These are phyloP conservation scores for Euclidia mi DNA, from an alignment of 2,888 invertebrate species.

Conservation along the genomic window DNA sequence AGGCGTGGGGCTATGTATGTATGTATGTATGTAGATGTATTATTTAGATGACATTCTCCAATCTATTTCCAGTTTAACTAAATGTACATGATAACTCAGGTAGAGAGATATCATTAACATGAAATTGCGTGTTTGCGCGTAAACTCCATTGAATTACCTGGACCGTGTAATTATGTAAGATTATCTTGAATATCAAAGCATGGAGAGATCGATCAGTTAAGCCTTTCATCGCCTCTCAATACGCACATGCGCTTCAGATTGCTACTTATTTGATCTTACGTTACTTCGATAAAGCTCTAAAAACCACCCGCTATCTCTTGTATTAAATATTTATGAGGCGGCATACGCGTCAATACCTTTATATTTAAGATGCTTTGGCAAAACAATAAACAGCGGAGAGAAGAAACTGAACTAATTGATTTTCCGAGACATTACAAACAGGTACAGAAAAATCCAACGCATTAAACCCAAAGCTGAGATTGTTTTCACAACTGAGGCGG, in stretches of 20 bases:
- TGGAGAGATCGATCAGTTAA: slow-evolving; percentile 29
- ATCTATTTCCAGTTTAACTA: not conserved
- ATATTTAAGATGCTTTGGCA: slow-evolving; percentile 40
- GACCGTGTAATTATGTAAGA: slow-evolving; percentile 38
- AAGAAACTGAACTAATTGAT: slow-evolving; percentile 49
- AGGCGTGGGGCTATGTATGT: too few species aligned
- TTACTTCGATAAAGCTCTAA: slow-evolving; percentile 22
- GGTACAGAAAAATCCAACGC: slow-evolving; percentile 45
- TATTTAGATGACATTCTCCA: too few species aligned
- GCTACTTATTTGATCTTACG: slow-evolving; percentile 19
- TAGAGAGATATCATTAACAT: slow-evolving; percentile 8
- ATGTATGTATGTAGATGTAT: not conserved
- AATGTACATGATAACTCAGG: too few species aligned
- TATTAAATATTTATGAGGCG: slow-evolving; percentile 48
- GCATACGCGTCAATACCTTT: slow-evolving; percentile 42
- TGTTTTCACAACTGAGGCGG: slow-evolving; percentile 44
- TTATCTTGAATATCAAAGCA: slow-evolving; percentile 46
- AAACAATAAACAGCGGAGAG: slow-evolving; percentile 53
- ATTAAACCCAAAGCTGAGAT: slow-evolving; percentile 51
- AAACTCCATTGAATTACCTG: slow-evolving; percentile 32
- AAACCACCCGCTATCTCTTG: slow-evolving; percentile 18
- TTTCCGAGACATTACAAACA: slow-evolving; percentile 47
- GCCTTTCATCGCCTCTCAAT: slow-evolving; percentile 11
- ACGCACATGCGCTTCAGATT: not conserved
- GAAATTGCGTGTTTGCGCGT: slow-evolving; percentile 25